phyloP scores from a whole-genome alignment of 2,113 vertebrate species.

The Rutilus rutilus region DNA sequence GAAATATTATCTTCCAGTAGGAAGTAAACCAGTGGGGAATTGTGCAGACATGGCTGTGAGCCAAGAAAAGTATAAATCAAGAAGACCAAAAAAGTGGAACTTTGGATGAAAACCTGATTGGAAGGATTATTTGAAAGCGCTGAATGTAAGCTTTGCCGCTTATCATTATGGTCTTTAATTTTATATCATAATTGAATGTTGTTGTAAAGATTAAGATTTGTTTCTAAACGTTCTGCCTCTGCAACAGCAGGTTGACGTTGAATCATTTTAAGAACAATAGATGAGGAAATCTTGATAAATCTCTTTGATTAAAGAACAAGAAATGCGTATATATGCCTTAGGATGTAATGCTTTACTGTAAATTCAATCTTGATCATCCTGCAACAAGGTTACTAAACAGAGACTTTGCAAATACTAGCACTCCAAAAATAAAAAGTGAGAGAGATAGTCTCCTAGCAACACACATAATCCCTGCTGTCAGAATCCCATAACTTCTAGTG shows the following conservation, averaged over 20 bases:
- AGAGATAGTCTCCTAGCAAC: conserved; percentile 27
- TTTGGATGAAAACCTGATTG: neutral
- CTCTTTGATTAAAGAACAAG: neutral
- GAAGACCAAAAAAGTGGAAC: neutral
- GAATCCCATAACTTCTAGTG: conserved; percentile 2
- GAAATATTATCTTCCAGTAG: neutral
- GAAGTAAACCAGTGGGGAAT: neutral
- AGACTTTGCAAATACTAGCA: conserved; percentile 9
- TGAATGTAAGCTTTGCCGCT: neutral
- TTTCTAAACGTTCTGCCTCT: neutral
- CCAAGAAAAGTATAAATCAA: neutral
- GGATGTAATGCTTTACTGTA: neutral
- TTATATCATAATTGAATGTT: neutral
- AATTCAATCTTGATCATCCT: conserved; percentile 6
- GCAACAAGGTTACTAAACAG: conserved; percentile 50
- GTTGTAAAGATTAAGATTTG: neutral
- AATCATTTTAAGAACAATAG: neutral
- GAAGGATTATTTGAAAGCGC: neutral
- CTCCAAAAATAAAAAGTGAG: conserved; percentile 33
- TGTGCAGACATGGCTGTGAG: neutral
- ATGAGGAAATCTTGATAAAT: neutral
- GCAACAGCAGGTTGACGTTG: neutral
- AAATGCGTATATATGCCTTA: neutral
- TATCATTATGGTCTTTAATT: neutral
- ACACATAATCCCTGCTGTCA: conserved; percentile 7